Evolutionary conservation across 2,113 vertebrate species (phyloP), one percentile per base, ranked within the genome.

Genomic region (Phodopus roborovskii): DNA sequence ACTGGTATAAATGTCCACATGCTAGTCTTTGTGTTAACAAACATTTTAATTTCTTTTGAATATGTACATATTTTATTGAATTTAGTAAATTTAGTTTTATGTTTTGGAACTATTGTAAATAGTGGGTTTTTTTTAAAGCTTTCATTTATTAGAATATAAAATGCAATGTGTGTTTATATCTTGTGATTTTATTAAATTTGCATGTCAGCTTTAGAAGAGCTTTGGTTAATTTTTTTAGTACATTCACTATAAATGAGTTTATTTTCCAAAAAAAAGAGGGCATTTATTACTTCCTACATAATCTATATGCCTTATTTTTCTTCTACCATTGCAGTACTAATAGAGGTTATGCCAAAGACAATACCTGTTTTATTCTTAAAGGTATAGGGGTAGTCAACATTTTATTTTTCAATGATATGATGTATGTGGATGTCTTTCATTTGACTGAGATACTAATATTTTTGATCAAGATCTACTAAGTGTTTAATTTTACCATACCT

Each of bases 201-300:
- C 17, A 60, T 92, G n/a, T 56, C 66, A 88, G 16, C 28, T 94
- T 15, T 62, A 90, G 26, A 6, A 82, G 39, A 10, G 50, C 78
- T 96, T 87, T 83, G 15, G 11, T 96, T 93, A 26, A 81, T 94
- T 88, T 91, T 91, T 39, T 77, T 81, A 83, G 12, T 24, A 85
- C 15, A 66, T 87, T 83, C 7, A 88, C 64, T 11, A 66, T 50
- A 66, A 95, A 95, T 7, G 85, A 91, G 60, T 87, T 53, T 48
- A 75, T 68, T 2, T n/a, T 82, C 50, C 48, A 9, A 68, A 24
- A 96, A 96, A 73, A 7, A 66, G 28, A 7, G 4, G 82, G 0
- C 45, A 26, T 70, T 94, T 95, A 87, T 90, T 88, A 94, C 58
- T 86, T 87, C 71, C 3, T 97, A 96, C 74, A 19, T n/a, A 83